A percentile compares a stretch with the other conserved stretches of the same genome.
Conservation (phyloP, 2,113 vertebrate genomes). For the Corapipo altera region DNA sequence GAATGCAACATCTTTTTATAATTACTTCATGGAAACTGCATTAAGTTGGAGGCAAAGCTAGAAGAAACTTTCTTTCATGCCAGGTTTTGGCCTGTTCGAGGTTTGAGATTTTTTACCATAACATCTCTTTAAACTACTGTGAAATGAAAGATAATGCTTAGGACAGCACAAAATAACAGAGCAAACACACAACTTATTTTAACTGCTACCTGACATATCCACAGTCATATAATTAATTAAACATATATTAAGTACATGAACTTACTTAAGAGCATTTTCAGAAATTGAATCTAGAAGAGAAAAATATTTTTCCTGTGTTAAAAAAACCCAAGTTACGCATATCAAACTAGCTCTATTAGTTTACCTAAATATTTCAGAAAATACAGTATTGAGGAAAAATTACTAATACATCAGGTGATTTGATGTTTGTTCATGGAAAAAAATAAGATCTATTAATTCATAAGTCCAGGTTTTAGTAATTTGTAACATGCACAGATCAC, state of each 20-base stretch:
- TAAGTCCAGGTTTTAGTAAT: not conserved
- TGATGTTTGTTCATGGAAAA: not conserved
- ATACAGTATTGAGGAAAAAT: not conserved
- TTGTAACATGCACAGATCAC: not conserved
- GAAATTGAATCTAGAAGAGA: not conserved
- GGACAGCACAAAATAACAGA: not conserved
- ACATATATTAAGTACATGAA: fast-evolving
- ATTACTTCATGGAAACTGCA: not conserved
- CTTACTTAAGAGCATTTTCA: not conserved
- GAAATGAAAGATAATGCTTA: not conserved
- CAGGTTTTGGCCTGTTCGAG: not conserved
- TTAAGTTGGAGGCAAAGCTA: not conserved
- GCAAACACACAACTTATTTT: not conserved
- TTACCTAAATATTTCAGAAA: not conserved
- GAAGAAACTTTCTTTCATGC: not conserved
- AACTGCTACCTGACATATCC: not conserved
- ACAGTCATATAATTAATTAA: not conserved
- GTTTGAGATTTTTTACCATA: not conserved
- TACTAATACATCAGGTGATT: not conserved
- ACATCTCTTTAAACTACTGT: not conserved
- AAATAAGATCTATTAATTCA: not conserved
- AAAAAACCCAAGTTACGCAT: not conserved
- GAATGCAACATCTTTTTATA: not conserved
- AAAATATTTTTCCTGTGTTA: not conserved
- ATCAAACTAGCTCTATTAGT: not conserved